These are phyloP conservation scores for Bombus turneri DNA, from an alignment of 1,140 invertebrate genomes.

Conservation along the genomic window DNA sequence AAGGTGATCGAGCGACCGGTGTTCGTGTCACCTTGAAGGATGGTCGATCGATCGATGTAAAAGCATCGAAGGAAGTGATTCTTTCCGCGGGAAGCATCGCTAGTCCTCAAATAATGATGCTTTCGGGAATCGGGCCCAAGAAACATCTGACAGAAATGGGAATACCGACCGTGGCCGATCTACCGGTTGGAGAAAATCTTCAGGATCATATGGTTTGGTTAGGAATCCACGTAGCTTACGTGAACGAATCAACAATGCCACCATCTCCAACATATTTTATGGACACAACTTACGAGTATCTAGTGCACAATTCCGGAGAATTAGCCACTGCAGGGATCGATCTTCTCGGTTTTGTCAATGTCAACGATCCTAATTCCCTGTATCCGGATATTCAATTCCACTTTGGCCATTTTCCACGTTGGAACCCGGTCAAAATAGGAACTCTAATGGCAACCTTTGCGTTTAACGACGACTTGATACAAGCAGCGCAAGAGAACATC, in stretches of 20 bases:
- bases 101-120: constrained; percentile 87
- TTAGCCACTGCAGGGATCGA: constrained; percentile 61
- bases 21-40: constrained; percentile 81
- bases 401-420: constrained; percentile 54
- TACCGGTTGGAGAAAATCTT: constrained; percentile 85
- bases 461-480: constrained; percentile 49
- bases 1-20: constrained; percentile 75
- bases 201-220: constrained; percentile 85
- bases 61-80: constrained; percentile 85
- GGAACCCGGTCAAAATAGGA: constrained; percentile 33
- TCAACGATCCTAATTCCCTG: constrained; percentile 63
- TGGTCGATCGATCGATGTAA: constrained; percentile 74
- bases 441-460: constrained; percentile 41
- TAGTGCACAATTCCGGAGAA: constrained; percentile 64
- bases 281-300: constrained; percentile 71
- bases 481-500: constrained; percentile 59
- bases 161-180: constrained; percentile 83
- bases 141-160: constrained; percentile 85
- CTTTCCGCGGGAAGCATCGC: constrained; percentile 85
- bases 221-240: constrained; percentile 67
- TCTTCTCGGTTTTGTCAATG: constrained; percentile 70
- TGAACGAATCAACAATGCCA: constrained; percentile 79
- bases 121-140: constrained; percentile 88
- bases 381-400: constrained; percentile 76
- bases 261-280: constrained; percentile 74